These are phyloP conservation scores for Montipora sp. DNA, from an alignment of 64 coral and sea anemone genomes.

Conservation along the genomic window DNA sequence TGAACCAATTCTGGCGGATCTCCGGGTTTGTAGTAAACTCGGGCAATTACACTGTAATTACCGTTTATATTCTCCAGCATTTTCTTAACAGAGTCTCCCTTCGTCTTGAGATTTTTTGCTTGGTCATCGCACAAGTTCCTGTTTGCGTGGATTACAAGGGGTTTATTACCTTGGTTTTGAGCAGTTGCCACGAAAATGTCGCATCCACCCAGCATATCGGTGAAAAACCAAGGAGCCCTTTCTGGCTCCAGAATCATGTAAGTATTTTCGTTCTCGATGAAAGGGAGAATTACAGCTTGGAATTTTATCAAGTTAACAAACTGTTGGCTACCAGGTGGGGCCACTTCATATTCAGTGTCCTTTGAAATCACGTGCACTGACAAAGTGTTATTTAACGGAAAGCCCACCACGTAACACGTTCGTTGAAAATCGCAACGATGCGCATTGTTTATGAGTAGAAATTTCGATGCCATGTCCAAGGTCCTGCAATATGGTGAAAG, in stretches of 20 bases:
- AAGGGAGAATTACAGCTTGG: slow-evolving; percentile 4
- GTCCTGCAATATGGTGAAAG: not conserved
- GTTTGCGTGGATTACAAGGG: slow-evolving; percentile 9
- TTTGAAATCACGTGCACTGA: not conserved
- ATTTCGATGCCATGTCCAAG: not conserved
- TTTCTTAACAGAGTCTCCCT: not conserved
- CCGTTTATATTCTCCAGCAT: not conserved
- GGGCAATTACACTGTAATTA: not conserved
- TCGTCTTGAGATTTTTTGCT: not conserved
- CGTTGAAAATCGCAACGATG: not conserved
- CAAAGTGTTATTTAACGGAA: not conserved
- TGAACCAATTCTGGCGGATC: too few species aligned
- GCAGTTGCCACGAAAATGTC: not conserved
- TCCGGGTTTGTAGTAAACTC: not conserved
- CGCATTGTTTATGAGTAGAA: not conserved
- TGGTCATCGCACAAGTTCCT: not conserved
- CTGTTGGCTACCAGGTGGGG: not conserved
- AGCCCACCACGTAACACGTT: not conserved
- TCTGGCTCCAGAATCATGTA: not conserved
- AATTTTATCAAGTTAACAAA: not conserved
- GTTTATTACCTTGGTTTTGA: not conserved
- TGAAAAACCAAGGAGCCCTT: not conserved
- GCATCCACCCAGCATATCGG: not conserved
- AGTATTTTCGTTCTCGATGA: not conserved
- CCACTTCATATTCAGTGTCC: not conserved